Base-by-base conservation (phyloP, 2,888 invertebrate species). In the Tetrapedia diversipes region DNA sequence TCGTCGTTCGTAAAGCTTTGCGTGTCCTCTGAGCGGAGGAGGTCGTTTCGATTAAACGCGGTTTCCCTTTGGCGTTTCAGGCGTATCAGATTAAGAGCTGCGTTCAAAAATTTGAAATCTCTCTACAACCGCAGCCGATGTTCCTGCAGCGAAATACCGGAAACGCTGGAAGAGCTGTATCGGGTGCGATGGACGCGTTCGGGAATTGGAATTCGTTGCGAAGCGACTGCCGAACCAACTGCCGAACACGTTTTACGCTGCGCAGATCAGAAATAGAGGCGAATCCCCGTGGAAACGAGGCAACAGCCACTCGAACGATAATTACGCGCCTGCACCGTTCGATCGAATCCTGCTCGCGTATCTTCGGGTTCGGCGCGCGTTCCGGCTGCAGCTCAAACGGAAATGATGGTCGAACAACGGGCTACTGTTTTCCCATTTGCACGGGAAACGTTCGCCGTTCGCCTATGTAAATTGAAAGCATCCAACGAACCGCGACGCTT, bases 21-120 rank as follows among this genome's bases (percentile, higher is more conserved):
- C 41, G 45, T 56, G 56, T 66, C 24, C 41, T 7, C 14, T 29
- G 19, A 65, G 47, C 32, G 39, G 45, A 10, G 39, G 45, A 10
- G 10, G 37, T 69, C 61, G 19, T 19, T 27, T 68, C 71, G 73
- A 75, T 68, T 65, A 75, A 60, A 51, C 32, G 49, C 22, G n/a
- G 1, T 29, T 0, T 7, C 11, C 8, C 8, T 7, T 10, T 24
- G 19, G 27, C 24, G 27, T 45, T 19, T 53, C 8, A 67, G 64
- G 45, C 49, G 14, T 14, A 16, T 1, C 16, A 49, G 27, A 49
- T 16, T 49, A 27, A 49, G 6, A 24, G 11, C 10, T 3, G 10
- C 0, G 4, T 24, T 10, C n/a, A n/a, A n/a, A n/a, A n/a, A n/a
- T n/a, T n/a, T n/a, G n/a, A n/a, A n/a, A n/a, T n/a, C n/a, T n/a